Evolutionary conservation across 30 jellyfish, hydroid and myxozoan genomes (phyloP), one percentile per base, ranked within the genome.

Genomic region (Chironex yamaguchii): DNA sequence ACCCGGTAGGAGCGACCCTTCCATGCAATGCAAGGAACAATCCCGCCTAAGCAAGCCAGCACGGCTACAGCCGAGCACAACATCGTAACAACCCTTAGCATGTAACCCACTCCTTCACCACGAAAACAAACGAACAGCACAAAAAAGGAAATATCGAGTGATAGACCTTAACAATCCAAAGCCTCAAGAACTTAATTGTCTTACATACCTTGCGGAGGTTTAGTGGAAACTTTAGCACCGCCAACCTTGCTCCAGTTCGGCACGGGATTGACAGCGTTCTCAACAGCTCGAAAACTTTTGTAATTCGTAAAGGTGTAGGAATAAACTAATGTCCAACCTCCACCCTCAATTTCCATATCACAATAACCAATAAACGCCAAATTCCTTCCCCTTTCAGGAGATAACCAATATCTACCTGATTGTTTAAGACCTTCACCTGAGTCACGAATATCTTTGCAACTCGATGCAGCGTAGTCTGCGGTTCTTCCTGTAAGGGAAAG

Each of bases 251-350:
- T 76, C 97, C 97, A 90, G 6, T 93, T 48, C n/a, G 97, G 97
- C 29, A 84, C 72, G 4, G 97, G 97, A 21, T 88, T 78, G 52
- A 90, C 67, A 1, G 86, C 35, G 67, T 84, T 90, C 21, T 67
- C 91, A 1, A 96, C 58, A 9, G 96, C 79, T n/a, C 96, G 90
- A 42, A 84, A 71, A 35, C 78, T 83, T 22, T 83, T 82, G 53
- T 74, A 88, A 70, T 82, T 78, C 12, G 93, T 83, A 63, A 80
- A 89, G 0, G 97, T 92, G 69, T 76, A 92, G 52, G 90, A 68
- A 68, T 92, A 86, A 32, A 89, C 96, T 36, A 92, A 58, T 2
- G 97, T 81, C 98, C 98, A 92, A 52, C 98, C 98, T 14, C 98
- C 98, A 0, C 75, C 66, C 20, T 76, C 92, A 0, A 83, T 87